Evolutionary conservation across 2,797 vertebrate species (phyloP).

Genomic region (Phylloscopus collybita): DNA sequence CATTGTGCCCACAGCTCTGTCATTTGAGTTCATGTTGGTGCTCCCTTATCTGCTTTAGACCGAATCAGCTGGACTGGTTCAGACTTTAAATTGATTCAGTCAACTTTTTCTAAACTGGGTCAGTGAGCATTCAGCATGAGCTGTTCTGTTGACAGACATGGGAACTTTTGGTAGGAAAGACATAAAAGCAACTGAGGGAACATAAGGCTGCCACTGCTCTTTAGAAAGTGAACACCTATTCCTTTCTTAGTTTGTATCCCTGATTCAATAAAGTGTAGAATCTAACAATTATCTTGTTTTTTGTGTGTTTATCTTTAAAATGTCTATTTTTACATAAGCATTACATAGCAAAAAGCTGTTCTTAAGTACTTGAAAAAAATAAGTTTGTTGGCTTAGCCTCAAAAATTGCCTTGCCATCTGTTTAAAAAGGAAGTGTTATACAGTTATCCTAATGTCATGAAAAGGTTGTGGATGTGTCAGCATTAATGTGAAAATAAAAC

Average conservation of each 20-base stretch:
- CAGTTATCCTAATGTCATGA: neutral
- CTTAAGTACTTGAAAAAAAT: neutral
- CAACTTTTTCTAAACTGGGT: neutral
- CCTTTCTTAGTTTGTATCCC: neutral
- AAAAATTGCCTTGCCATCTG: neutral
- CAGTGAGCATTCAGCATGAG: neutral
- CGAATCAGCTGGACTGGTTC: neutral
- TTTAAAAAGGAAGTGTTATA: neutral
- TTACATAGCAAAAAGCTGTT: neutral
- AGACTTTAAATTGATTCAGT: neutral
- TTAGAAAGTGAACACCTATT: neutral
- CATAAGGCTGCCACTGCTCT: neutral
- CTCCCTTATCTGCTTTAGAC: neutral
- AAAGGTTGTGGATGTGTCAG: neutral
- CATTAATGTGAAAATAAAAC: neutral
- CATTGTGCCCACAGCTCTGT: neutral
- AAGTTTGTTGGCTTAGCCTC: neutral
- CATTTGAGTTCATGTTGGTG: neutral
- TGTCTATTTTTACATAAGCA: neutral
- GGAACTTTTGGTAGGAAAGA: neutral
- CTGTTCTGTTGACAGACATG: neutral
- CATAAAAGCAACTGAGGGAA: neutral
- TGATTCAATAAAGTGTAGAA: conserved; percentile 1
- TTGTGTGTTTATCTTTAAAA: neutral
- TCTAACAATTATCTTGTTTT: neutral